Conservation (phyloP, 1,140 invertebrate genomes). For the Meteorus sp. region DNA sequence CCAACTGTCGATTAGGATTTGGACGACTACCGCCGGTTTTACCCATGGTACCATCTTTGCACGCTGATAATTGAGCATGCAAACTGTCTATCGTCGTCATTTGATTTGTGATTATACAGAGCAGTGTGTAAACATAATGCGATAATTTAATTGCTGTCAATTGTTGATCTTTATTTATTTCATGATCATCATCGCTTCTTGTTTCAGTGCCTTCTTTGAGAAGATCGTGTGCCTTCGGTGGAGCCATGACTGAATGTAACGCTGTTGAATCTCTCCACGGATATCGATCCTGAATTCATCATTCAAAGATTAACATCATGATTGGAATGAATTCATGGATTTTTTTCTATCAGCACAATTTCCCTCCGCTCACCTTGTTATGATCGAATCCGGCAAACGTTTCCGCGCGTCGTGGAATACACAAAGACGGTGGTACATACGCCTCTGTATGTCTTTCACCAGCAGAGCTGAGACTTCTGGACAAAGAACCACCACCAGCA, state of each 20-base stretch:
- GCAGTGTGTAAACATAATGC: slow-evolving; percentile 79
- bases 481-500: slow-evolving; percentile 74
- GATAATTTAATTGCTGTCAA: slow-evolving; percentile 74
- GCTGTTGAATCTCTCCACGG: slow-evolving; percentile 56
- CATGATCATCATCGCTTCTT: slow-evolving; percentile 36
- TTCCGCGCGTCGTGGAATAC: slow-evolving; percentile 81
- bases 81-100: slow-evolving; percentile 82
- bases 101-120: slow-evolving; percentile 82
- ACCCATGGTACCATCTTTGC: slow-evolving; percentile 46
- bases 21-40: slow-evolving; percentile 61
- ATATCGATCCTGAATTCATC: slow-evolving; percentile 53
- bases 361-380: slow-evolving; percentile 53
- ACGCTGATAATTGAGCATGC: slow-evolving; percentile 66
- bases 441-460: slow-evolving; percentile 85
- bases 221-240: slow-evolving; percentile 33
- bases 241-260: slow-evolving; percentile 36
- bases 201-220: slow-evolving; percentile 35
- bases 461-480: slow-evolving; percentile 87
- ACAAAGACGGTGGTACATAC: slow-evolving; percentile 77
- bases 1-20: slow-evolving; percentile 66
- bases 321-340: slow-evolving; percentile 16
- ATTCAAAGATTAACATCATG: slow-evolving; percentile 8
- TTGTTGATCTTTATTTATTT: slow-evolving; percentile 64
- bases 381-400: slow-evolving; percentile 94
- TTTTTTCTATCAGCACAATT: too few relatives aligned